Conservation (phyloP, 2,113 vertebrate species). For the Heptranchias perlo region DNA sequence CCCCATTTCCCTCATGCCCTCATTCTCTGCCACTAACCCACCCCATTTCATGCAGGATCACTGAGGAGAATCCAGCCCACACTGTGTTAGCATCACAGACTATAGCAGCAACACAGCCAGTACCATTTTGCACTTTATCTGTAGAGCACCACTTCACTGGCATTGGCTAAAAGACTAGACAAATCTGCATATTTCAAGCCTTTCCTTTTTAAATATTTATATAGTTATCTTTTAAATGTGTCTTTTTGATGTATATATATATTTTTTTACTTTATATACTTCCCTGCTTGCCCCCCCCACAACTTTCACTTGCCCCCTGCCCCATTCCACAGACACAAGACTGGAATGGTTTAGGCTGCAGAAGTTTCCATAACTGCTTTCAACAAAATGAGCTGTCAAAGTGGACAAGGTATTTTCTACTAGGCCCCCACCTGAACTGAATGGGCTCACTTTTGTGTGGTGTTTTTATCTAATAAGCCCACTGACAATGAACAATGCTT, state of each 20-base stretch:
- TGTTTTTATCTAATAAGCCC: not conserved
- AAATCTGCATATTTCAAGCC: not conserved
- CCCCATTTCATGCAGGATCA: not conserved
- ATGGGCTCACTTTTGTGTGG: not conserved
- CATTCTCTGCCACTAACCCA: not conserved
- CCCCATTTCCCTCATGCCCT: not conserved
- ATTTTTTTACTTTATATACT: not conserved
- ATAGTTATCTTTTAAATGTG: not conserved
- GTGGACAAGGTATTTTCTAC: constrained; percentile 29
- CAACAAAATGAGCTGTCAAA: constrained; percentile 9
- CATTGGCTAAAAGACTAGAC: not conserved
- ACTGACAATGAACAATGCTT: constrained; percentile 9
- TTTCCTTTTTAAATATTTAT: not conserved
- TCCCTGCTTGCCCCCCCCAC: not conserved
- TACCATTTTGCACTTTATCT: not conserved
- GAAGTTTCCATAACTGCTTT: not conserved
- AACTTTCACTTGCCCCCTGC: not conserved
- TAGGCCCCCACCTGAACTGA: not conserved
- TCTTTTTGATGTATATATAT: not conserved
- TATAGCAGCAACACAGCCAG: not conserved
- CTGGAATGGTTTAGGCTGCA: not conserved
- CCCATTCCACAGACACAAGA: not conserved
- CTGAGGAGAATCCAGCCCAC: not conserved
- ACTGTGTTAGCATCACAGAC: not conserved
- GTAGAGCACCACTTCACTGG: not conserved